Conservation (phyloP, 1,140 invertebrate species). For the Drosophila seguyi region DNA sequence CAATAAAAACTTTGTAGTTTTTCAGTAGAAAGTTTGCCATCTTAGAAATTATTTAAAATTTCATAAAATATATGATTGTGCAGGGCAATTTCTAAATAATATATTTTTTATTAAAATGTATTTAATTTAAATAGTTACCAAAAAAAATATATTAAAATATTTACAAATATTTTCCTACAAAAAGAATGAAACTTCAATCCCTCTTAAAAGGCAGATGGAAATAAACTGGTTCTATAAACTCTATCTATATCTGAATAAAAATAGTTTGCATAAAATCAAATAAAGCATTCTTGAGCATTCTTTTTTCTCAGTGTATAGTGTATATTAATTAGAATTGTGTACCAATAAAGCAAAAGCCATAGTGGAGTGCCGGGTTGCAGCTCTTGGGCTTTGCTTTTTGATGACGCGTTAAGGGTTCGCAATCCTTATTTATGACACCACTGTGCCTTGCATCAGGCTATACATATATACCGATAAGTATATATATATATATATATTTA, state of each 20-base stretch:
- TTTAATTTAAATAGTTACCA: background rate
- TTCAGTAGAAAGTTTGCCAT: too few relatives aligned
- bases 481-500: background rate
- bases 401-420: slow-evolving; percentile 48
- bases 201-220: background rate
- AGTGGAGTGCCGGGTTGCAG: slow-evolving; percentile 5
- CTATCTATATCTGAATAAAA: background rate
- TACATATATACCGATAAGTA: slow-evolving; percentile 1
- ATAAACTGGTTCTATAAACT: background rate
- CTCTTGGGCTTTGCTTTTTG: slow-evolving; percentile 29
- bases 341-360: slow-evolving; percentile 49
- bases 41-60: background rate
- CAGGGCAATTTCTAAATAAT: background rate
- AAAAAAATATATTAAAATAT: background rate
- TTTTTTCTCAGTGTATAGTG: slow-evolving; percentile 1
- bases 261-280: background rate
- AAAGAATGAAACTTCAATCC: too few relatives aligned
- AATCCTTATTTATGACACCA: slow-evolving; percentile 76
- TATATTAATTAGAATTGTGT: slow-evolving; percentile 43
- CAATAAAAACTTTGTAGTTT: too few relatives aligned
- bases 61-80: background rate
- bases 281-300: background rate
- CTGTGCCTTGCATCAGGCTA: slow-evolving; percentile 46
- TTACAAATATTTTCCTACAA: background rate
- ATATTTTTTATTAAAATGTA: background rate